Percentiles rank a stretch among this genome's conserved stretches.
Conservation (phyloP, 2,888 invertebrate species). For the Tachina fera region DNA sequence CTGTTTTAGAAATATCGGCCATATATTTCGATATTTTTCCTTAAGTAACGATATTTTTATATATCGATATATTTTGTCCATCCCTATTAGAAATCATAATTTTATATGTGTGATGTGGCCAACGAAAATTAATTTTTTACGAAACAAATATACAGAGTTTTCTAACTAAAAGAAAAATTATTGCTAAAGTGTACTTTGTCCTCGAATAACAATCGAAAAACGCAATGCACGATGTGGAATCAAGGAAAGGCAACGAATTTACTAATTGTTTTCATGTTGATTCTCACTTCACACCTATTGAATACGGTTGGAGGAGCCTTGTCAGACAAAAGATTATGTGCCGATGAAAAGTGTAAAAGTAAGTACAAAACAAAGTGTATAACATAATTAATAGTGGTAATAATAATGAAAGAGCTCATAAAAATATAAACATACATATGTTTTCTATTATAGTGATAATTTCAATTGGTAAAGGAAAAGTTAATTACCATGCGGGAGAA, state of each 20-base stretch:
- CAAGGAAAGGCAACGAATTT: constrained; percentile 56
- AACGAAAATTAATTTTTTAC: constrained; percentile 61
- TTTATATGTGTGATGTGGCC: constrained; percentile 72
- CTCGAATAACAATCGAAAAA: constrained; percentile 44
- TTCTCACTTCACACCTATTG: constrained; percentile 75
- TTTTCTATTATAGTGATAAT: constrained; percentile 75
- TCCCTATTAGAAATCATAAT: not conserved
- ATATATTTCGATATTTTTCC: no score
- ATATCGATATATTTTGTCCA: no score
- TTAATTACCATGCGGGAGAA: constrained; percentile 85
- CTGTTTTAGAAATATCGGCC: no score
- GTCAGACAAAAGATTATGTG: constrained; percentile 89
- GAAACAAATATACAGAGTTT: constrained; percentile 48
- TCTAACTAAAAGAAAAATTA: constrained; percentile 36
- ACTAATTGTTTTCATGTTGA: constrained; percentile 51
- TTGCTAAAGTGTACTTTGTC: constrained; percentile 29
- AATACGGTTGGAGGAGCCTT: constrained; percentile 79
- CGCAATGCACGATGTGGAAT: constrained; percentile 71
- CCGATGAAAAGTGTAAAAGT: constrained; percentile 89
- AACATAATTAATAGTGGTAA: not conserved
- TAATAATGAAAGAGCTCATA: not conserved
- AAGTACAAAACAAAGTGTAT: constrained; percentile 75
- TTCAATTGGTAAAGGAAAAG: constrained; percentile 85
- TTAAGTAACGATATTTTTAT: no score
- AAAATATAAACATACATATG: not conserved